Base-by-base conservation (phyloP, 2,888 invertebrate genomes). In the Meghimatium bilineatum region DNA sequence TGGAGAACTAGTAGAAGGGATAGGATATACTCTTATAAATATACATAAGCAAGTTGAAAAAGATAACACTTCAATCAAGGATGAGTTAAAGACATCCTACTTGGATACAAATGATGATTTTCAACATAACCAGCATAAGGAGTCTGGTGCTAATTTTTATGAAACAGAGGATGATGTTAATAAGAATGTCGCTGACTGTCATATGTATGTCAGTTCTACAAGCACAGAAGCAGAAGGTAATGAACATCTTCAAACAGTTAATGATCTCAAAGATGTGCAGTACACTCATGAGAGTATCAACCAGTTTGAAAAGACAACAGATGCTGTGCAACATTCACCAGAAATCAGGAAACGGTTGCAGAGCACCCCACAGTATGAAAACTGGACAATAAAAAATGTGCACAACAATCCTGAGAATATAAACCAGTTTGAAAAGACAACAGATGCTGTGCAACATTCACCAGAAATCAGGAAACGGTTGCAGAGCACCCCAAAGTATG, bases 321-420 rank as follows among this genome's bases (percentile, higher is more conserved):
- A 72, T n/a, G 23, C 52, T 38, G 1, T 26, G n/a, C 52, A 72
- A 44, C n/a, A 12, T 17, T 49, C 69, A 44, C 20, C 52, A 8
- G 52, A 69, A 23, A 14, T 14, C 3, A 32, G 14, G 36, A 78
- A 78, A 44, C 76, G 76, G 6, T 14, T 32, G 76, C 60, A 75
- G 6, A 79, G 79, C 14, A 52, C 67, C 20, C 69, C 76, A 17
- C 60, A 52, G 69, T 85, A 85, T 67, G 85, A 83, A 38, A 85
- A 85, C 80, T 85, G 85, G 85, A 85, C 85, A 44, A 85, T 85
- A n/a, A n/a, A n/a, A n/a, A n/a, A n/a, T n/a, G n/a, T n/a, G n/a
- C n/a, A n/a, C n/a, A n/a, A n/a, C n/a, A n/a, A n/a, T n/a, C n/a
- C n/a, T n/a, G n/a, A n/a, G n/a, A n/a, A n/a, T n/a, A n/a, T n/a